phyloP scores from a whole-genome alignment of 2,113 vertebrate species.

The Nycticorax nycticorax region DNA sequence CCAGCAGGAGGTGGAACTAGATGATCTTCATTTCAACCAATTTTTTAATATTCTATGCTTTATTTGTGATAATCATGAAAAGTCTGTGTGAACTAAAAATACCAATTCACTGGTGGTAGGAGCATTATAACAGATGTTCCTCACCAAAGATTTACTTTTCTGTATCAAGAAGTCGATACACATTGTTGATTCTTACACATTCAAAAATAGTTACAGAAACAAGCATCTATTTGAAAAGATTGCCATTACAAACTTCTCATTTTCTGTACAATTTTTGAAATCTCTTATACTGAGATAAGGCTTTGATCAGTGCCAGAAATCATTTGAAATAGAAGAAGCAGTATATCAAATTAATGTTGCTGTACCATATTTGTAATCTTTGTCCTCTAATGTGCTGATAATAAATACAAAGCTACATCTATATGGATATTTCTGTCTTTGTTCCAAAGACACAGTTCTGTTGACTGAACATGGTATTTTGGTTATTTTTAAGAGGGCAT shows the following conservation, averaged over 20 bases:
- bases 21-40: not conserved
- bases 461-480: not conserved
- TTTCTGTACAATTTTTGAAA: not conserved
- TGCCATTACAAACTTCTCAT: not conserved
- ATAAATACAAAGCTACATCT: not conserved
- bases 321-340: not conserved
- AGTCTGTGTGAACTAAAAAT: not conserved
- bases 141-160: not conserved
- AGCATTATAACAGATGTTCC: not conserved
- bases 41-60: not conserved
- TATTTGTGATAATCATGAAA: not conserved
- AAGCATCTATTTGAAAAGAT: not conserved
- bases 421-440: not conserved
- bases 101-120: not conserved
- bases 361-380: not conserved
- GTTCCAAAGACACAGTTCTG: not conserved
- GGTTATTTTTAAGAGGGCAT: not conserved
- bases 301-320: not conserved
- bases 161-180: not conserved
- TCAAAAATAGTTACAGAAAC: not conserved
- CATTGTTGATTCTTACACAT: not conserved
- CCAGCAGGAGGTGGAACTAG: not conserved
- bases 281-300: not conserved
- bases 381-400: not conserved
- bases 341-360: not conserved